These are phyloP conservation scores for Julus scandinavius DNA, from an alignment of 2,888 invertebrate genomes.

Conservation along the genomic window DNA sequence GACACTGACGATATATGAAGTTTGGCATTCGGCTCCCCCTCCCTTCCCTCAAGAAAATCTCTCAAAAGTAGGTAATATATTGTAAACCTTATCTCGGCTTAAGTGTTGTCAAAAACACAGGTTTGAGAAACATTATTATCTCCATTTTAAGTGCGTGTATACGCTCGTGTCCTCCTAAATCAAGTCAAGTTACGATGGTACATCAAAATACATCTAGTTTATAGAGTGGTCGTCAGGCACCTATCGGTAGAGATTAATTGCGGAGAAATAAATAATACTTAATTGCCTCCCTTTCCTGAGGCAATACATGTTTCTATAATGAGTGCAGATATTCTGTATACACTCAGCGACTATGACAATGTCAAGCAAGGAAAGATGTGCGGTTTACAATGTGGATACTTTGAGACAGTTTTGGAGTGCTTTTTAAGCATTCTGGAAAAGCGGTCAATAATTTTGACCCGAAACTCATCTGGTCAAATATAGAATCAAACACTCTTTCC, in stretches of 20 bases:
- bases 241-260: slow-evolving; percentile 32
- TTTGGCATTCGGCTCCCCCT: background rate
- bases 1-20: slow-evolving; percentile 13
- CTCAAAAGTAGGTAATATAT: slow-evolving; percentile 35
- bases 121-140: slow-evolving; percentile 35
- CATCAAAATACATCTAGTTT: slow-evolving; percentile 12
- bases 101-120: slow-evolving; percentile 42
- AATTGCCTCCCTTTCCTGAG: background rate
- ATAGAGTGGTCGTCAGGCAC: background rate
- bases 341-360: too few species aligned
- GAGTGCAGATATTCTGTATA: background rate
- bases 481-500: too few species aligned
- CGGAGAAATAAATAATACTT: background rate
- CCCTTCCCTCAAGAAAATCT: background rate
- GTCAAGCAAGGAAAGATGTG: background rate
- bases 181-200: background rate
- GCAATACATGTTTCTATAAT: background rate
- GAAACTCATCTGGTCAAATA: too few species aligned
- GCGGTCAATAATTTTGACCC: too few species aligned
- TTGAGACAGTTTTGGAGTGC: too few species aligned
- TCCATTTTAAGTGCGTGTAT: slow-evolving; percentile 35
- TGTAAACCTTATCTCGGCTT: slow-evolving; percentile 37
- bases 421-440: too few species aligned
- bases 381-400: too few species aligned
- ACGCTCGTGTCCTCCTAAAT: slow-evolving; percentile 23